Evolutionary conservation across 2,113 vertebrate species (phyloP).

Genomic region (Eudyptes chrysolophus): DNA sequence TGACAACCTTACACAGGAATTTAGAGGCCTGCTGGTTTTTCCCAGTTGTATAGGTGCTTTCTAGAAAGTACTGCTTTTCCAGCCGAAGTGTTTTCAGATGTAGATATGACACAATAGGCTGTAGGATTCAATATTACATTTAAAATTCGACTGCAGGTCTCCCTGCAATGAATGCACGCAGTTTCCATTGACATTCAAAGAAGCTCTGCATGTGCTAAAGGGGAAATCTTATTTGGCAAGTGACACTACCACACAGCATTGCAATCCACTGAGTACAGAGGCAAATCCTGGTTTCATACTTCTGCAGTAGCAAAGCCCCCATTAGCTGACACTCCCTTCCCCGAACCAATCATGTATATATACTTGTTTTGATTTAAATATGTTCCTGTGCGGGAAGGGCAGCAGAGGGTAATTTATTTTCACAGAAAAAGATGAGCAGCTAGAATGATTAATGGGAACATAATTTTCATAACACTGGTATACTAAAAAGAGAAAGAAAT

Average conservation of each 20-base stretch:
- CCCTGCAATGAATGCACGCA: background rate
- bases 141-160: background rate
- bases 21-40: background rate
- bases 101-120: background rate
- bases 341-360: background rate
- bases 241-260: constrained; percentile 30
- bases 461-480: constrained; percentile 14
- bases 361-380: constrained; percentile 6
- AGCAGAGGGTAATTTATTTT: constrained; percentile 16
- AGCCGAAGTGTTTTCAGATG: background rate
- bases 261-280: constrained; percentile 45
- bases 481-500: constrained; percentile 62
- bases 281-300: constrained; percentile 23
- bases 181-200: background rate
- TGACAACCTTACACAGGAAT: background rate
- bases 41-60: background rate
- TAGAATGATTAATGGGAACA: constrained; percentile 34
- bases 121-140: background rate
- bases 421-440: background rate
- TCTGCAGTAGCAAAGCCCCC: background rate
- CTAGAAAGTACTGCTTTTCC: background rate
- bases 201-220: background rate
- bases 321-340: background rate
- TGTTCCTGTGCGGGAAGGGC: constrained; percentile 4
- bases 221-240: constrained; percentile 31